phyloP scores from a whole-genome alignment of 2,797 vertebrate genomes.

The Pyrrhura leucotis region DNA sequence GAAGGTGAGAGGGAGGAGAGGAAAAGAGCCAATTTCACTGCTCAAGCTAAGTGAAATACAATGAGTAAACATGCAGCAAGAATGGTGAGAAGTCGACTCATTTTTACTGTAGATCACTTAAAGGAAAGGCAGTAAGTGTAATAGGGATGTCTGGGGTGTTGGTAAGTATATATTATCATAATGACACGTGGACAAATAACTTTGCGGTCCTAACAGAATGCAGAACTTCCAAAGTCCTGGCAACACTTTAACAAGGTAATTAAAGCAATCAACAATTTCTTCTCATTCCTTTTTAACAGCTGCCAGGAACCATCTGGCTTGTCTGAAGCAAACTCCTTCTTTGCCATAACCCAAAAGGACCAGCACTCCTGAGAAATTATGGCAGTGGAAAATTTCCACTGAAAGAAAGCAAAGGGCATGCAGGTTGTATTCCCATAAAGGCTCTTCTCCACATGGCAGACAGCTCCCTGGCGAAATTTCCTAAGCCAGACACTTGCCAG shows the following conservation, averaged over 20 bases:
- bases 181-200: neutral
- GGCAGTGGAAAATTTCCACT: neutral
- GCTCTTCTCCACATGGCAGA: neutral
- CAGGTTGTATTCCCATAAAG: neutral
- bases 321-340: neutral
- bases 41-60: neutral
- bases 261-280: constrained; percentile 5
- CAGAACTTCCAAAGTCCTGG: neutral
- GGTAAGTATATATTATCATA: neutral
- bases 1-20: neutral
- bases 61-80: neutral
- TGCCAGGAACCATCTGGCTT: neutral
- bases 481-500: neutral
- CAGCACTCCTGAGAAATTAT: neutral
- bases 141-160: neutral
- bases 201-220: neutral
- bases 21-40: neutral
- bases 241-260: neutral
- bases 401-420: neutral
- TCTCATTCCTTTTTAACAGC: neutral
- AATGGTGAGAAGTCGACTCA: neutral
- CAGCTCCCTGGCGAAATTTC: neutral
- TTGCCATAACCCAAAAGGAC: neutral
- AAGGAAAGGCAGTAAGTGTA: neutral
- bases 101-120: neutral